Evolutionary conservation across 2,113 vertebrate genomes (phyloP), one percentile per base, ranked within the genome.

Genomic region (Callorhinus ursinus): DNA sequence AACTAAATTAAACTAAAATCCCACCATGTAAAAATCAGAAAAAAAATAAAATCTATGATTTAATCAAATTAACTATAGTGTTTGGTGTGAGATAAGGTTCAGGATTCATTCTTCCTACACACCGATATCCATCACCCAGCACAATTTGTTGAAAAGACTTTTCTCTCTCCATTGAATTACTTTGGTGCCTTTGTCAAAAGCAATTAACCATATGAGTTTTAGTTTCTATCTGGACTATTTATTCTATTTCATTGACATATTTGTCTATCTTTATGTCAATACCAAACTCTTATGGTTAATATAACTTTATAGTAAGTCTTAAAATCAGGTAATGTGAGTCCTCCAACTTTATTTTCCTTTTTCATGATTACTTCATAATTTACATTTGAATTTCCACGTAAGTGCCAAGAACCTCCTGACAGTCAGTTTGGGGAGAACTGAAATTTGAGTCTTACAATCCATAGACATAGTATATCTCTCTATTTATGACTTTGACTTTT

Each of bases 321-420:
- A 72, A 77, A 92, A 82, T 87, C 28, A 83, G 8, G 5, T 55
- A 69, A 16, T 49, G 3, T 82, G 14, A 85, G 15, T 95, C 24
- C 22, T 87, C 69, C 53, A 96, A 71, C 24, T 59, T 63, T 61
- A 69, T 63, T 87, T 93, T 53, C 28, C 26, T 53, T 97, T 97
- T 65, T 51, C 36, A 95, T 51, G 10, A 65, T 51, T 92, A 94
- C 59, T 90, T 94, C 39, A 13, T 8, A 80, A 76, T 49, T 93
- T 80, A 59, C 71, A 95, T 88, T 69, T 42, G n/a, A 86, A 65
- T 95, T 59, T 96, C 46, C 16, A 79, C 22, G 5, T 24, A 93
- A 71, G 31, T n/a, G 1, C 7, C 21, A 33, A 93, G 79, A 89
- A 81, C 19, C 24, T 39, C 4, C 15, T 36, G 21, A 28, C 16